Percentiles rank a stretch among this genome's conserved stretches.
Evolutionary conservation across 2,888 invertebrate genomes (phyloP).

Genomic region (Meiosimyza decipiens): DNA sequence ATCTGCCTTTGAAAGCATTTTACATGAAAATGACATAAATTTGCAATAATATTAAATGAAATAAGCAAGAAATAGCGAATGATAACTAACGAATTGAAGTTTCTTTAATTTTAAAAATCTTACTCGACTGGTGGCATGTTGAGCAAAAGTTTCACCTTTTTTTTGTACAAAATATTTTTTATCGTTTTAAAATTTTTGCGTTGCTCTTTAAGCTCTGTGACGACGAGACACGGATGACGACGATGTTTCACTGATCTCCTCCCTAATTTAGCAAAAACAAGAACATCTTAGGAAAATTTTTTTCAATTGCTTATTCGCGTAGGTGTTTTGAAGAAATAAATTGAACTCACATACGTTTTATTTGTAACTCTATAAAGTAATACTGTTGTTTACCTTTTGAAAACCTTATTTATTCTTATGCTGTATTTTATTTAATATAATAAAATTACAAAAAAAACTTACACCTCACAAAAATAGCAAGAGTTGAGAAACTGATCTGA

Average conservation of each 20-base stretch:
- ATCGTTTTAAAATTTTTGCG: neutral
- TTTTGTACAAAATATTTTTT: neutral
- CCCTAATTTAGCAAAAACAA: conserved; percentile 47
- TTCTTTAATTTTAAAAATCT: conserved; percentile 31
- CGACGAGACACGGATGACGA: conserved; percentile 27
- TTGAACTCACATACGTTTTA: neutral
- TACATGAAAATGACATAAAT: conserved; percentile 14
- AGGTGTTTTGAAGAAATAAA: neutral
- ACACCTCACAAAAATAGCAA: neutral
- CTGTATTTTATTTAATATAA: no score
- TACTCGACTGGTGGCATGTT: conserved; percentile 49
- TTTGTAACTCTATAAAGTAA: neutral
- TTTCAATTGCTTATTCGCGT: neutral
- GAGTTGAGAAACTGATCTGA: conserved; percentile 14
- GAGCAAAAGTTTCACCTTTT: conserved; percentile 1
- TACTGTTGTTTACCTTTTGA: conserved; percentile 20
- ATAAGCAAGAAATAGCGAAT: conserved; percentile 10
- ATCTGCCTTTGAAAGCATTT: neutral
- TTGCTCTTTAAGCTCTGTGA: neutral
- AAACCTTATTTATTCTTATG: neutral
- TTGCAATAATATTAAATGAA: neutral
- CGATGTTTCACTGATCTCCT: conserved; percentile 38
- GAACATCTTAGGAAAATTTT: conserved; percentile 32
- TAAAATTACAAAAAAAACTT: neutral
- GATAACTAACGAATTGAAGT: neutral